Percentiles rank a stretch among this genome's conserved stretches.
These are phyloP conservation scores for Aphyosemion australe DNA, from an alignment of 2,113 vertebrate species.

Conservation along the genomic window DNA sequence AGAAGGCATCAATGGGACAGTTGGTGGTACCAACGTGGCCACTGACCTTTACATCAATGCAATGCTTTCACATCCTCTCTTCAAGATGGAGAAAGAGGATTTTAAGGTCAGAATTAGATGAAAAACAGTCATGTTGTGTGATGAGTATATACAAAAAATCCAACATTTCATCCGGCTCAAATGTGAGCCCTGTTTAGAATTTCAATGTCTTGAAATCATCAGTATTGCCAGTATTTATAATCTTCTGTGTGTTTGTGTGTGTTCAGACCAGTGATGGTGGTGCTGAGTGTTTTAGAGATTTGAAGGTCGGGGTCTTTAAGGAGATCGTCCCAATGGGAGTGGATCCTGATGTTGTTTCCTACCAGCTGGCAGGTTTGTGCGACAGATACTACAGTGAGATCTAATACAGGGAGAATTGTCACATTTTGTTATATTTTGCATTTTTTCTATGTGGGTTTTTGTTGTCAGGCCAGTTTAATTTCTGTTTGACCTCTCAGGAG, in stretches of 20 bases:
- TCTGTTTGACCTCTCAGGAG: slow-evolving; percentile 74
- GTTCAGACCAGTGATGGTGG: slow-evolving; percentile 88
- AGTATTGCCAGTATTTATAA: no score
- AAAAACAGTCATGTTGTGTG: background rate
- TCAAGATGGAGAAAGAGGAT: slow-evolving; percentile 85
- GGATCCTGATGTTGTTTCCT: slow-evolving; percentile 85
- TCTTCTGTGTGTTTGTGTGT: background rate
- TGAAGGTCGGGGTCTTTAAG: slow-evolving; percentile 89
- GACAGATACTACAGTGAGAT: background rate
- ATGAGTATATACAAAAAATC: no score
- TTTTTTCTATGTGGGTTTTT: background rate
- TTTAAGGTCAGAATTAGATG: slow-evolving; percentile 87
- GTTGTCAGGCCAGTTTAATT: background rate
- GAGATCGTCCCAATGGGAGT: slow-evolving; percentile 98
- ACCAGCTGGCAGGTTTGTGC: slow-evolving; percentile 86
- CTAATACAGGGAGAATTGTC: no score
- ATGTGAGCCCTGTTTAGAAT: no score
- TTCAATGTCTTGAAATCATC: no score
- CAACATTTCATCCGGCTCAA: no score
- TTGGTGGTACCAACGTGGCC: slow-evolving; percentile 87
- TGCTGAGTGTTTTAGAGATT: slow-evolving; percentile 87
- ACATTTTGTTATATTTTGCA: no score
- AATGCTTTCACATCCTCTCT: slow-evolving; percentile 87
- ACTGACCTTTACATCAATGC: slow-evolving; percentile 84
- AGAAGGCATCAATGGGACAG: slow-evolving; percentile 95